Conservation (phyloP, 2,888 invertebrate genomes). For the Eudemis profundana region DNA sequence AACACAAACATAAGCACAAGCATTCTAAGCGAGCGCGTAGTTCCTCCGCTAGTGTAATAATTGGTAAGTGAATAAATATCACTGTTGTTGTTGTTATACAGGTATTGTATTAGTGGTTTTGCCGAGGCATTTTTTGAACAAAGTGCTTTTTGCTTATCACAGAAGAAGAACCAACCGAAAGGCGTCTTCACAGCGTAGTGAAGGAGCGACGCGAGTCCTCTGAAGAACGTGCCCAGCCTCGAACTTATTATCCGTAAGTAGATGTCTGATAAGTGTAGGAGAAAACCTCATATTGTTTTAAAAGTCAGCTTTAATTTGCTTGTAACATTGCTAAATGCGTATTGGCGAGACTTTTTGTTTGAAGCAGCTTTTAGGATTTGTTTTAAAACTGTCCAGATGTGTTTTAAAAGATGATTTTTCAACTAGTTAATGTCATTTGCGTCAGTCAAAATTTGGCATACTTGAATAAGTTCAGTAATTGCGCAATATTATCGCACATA, state of each 20-base stretch:
- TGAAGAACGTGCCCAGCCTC: slow-evolving; percentile 68
- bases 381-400: no score
- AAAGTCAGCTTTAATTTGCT: no score
- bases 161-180: slow-evolving; percentile 54
- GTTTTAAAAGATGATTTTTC: no score
- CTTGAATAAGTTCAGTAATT: no score
- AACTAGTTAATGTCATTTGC: no score
- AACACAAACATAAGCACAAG: slow-evolving; percentile 74
- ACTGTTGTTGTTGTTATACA: background rate
- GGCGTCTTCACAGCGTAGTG: slow-evolving; percentile 76
- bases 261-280: no score
- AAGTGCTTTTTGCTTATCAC: slow-evolving; percentile 13
- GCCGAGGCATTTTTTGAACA: background rate
- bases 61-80: slow-evolving; percentile 51
- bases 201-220: slow-evolving; percentile 72
- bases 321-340: no score
- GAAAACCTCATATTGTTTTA: background rate
- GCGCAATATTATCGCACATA: no score
- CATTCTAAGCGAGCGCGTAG: slow-evolving; percentile 66
- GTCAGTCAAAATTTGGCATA: no score
- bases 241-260: slow-evolving; percentile 80
- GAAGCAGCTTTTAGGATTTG: no score
- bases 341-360: no score
- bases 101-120: background rate
- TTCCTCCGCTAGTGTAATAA: slow-evolving; percentile 65